Base-by-base conservation (phyloP, 30 jellyfish, hydroid and myxozoan genomes). In the Cassiopea andromeda region DNA sequence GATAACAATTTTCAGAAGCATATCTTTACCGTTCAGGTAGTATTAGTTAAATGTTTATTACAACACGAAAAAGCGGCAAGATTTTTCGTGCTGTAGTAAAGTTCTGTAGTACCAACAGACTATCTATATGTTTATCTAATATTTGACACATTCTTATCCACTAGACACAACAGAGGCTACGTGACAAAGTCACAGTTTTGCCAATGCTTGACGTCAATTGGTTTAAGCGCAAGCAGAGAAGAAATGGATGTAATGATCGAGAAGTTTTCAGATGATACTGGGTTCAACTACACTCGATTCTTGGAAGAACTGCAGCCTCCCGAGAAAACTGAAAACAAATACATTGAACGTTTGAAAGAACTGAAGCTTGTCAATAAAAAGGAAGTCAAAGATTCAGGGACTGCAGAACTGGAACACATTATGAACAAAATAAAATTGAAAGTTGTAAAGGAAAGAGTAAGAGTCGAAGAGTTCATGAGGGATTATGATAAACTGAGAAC, bases 401-500 rank as follows among this genome's bases (percentile, higher is more conserved):
- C 82, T 64, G 78, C 80, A 1, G 93, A 83, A 47, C 81, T 94
- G 58, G 79, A 47, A 48, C 60, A 80, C 43, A 74, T 94, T 1
- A 94, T 94, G 98, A 72, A 94, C 74, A 94, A 94, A 58, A 89
- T 94, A 44, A 84, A 81, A 75, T 78, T 94, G 13, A 94, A 89
- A 79, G 98, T 94, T 60, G 97, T 94, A 27, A 87, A 86, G 64
- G 98, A 89, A 80, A 70, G 96, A 48, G 75, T 94, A 3, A 84
- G 98, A 48, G 97, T 94, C 44, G 88, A 78, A 57, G 98, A 94
- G 71, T 94, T 94, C 85, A 88, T 94, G 97, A 89, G 74, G 58
- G 98, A 94, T 81, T 94, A 89, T 74, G 98, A 94, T 83, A 94
- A 94, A 69, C 87, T 94, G 84, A 77, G 98, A 48, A 85, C 98